These are phyloP conservation scores for Lymantria monacha DNA, from an alignment of 2,888 invertebrate genomes.

Conservation along the genomic window DNA sequence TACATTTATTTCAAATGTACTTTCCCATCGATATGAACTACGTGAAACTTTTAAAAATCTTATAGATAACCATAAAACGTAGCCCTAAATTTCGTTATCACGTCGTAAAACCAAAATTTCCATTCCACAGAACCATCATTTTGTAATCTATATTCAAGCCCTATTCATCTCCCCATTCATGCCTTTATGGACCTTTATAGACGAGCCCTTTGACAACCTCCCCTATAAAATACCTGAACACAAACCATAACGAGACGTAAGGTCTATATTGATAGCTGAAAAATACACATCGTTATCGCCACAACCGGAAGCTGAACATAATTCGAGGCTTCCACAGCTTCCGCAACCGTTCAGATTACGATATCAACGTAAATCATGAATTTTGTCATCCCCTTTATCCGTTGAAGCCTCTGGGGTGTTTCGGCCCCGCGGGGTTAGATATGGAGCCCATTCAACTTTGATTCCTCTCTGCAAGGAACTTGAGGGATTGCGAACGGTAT, in stretches of 20 bases:
- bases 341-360: conserved; percentile 30
- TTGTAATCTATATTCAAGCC: not conserved
- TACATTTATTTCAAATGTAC: no score
- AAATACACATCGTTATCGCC: conserved; percentile 26
- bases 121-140: not conserved
- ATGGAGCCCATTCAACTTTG: conserved; percentile 11
- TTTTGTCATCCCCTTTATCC: conserved; percentile 31
- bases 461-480: conserved; percentile 12
- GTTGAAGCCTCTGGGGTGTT: conserved; percentile 16
- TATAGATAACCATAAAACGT: not conserved
- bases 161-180: conserved; percentile 2
- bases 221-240: conserved; percentile 15
- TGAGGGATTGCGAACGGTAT: conserved; percentile 13
- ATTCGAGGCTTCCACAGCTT: conserved; percentile 36
- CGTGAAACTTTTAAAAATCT: no score
- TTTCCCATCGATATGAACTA: no score
- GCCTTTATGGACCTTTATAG: not conserved
- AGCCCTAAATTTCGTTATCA: not conserved
- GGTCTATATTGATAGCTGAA: conserved; percentile 20
- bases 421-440: conserved; percentile 15
- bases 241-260: conserved; percentile 14
- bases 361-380: conserved; percentile 39
- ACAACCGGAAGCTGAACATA: conserved; percentile 27
- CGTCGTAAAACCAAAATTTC: not conserved
- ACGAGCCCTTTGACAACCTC: conserved; percentile 3